phyloP scores from a whole-genome alignment of 2,888 invertebrate species.

The Agrochola circellaris region DNA sequence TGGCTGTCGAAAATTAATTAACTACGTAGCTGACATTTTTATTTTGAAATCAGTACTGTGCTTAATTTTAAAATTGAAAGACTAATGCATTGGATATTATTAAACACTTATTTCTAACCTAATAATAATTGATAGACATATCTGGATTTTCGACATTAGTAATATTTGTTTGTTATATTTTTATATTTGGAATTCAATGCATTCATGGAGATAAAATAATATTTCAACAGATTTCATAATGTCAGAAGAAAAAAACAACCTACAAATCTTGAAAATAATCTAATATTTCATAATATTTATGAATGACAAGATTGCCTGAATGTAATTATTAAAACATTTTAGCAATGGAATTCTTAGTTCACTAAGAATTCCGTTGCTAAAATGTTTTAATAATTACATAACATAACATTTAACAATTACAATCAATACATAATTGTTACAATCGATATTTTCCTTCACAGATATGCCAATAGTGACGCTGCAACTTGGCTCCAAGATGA shows the following conservation, averaged over 20 bases:
- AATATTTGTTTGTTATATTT: neutral
- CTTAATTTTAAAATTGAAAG: neutral
- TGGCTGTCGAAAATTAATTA: conserved; percentile 24
- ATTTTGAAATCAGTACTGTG: neutral
- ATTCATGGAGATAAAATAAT: neutral
- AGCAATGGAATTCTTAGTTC: no score
- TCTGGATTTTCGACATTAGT: neutral
- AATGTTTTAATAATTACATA: no score
- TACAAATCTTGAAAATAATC: neutral
- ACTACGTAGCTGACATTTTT: conserved; percentile 4
- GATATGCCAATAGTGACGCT: conserved; percentile 86
- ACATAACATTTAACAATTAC: no score
- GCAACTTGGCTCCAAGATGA: conserved; percentile 84
- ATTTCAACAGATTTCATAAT: neutral
- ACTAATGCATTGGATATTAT: neutral
- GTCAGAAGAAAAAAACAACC: neutral
- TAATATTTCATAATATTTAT: neutral
- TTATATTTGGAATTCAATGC: neutral
- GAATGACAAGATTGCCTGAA: neutral
- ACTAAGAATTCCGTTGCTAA: no score
- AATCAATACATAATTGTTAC: no score
- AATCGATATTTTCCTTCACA: conserved; percentile 63
- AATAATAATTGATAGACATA: no score
- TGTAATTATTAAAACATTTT: neutral
- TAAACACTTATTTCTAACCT: neutral